These are phyloP conservation scores for Proterorhinus semilunaris DNA, from an alignment of 2,113 vertebrate species.

Conservation along the genomic window DNA sequence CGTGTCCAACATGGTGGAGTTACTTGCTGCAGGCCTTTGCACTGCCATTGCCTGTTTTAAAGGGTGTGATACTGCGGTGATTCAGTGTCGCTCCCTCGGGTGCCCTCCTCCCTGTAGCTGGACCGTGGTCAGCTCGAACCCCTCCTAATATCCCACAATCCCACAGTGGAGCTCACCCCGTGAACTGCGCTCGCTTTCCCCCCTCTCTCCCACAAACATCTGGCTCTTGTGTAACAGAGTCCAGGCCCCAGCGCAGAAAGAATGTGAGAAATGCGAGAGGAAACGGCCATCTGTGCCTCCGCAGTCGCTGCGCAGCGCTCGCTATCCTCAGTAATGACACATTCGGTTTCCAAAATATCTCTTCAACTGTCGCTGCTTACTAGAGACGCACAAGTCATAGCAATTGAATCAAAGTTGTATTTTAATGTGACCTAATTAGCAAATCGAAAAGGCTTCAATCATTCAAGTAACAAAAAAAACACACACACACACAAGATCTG, in stretches of 20 bases:
- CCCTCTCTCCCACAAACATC: conserved; percentile 71
- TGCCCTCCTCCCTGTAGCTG: conserved; percentile 45
- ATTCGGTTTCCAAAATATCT: too few relatives aligned
- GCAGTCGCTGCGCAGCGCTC: not conserved
- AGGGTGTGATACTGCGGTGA: conserved; percentile 22
- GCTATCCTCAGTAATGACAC: not conserved
- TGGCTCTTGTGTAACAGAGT: conserved; percentile 69
- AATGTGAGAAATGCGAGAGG: conserved; percentile 59
- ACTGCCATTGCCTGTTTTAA: not conserved
- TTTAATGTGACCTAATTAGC: too few relatives aligned
- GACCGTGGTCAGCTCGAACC: conserved; percentile 42
- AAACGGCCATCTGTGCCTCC: not conserved
- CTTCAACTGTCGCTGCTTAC: not conserved
- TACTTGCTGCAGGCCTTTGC: not conserved
- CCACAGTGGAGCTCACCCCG: conserved; percentile 37
- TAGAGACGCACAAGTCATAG: not conserved
- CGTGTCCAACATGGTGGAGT: not conserved
- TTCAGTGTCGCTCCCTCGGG: conserved; percentile 37
- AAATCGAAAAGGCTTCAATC: too few relatives aligned
- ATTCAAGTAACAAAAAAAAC: too few relatives aligned
- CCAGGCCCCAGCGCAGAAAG: conserved; percentile 58
- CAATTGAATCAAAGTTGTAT: too few relatives aligned
- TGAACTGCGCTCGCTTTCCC: conserved; percentile 29
- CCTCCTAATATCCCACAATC: conserved; percentile 63
- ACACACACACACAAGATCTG: too few relatives aligned